Base-by-base conservation (phyloP, 1,140 invertebrate species). In the Drosophila willistoni region DNA sequence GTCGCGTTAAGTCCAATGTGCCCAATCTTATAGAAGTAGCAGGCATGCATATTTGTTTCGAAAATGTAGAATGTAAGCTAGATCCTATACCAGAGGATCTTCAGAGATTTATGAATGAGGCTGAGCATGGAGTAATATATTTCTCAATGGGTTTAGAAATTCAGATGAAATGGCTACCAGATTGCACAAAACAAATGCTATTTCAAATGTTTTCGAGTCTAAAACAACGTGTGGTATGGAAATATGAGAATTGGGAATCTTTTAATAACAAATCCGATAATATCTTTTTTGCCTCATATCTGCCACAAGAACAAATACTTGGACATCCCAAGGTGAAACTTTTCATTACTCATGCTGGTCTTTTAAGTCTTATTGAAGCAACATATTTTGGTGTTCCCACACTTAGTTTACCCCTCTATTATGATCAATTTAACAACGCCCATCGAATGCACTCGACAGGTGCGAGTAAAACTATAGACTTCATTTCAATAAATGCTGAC, bases 121-220 rank as follows among this genome's bases (percentile, higher is more conserved):
- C 94, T 1, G 90, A 82, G 1, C 59, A 94, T 7, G 94, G 94
- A 4, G 93, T 93, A 2, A 89, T 95, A 6, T 94, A 94, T 41
- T 94, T 95, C 55, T 95, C 93, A 54, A 92, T 95, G 19, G 95
- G 95, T 2, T 93, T 94, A 0, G 94, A 94, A 79, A 77, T 95
- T 0, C 91, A 91, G 66, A 91, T 85, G 55, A 90, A 92, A 6
- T 93, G 92, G 25, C 75, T 95, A 66, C 91, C 93, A 0, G 14
- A 71, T 1, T 91, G 93, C 0, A 93, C 93, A 41, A 73, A 71
- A 70, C 92, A 42, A 44, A 57, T 69, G 44, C 7, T 90, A 3
- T 42, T 70, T 13, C 9, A 65, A 44, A 57, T 39, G 7, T 90
- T 89, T 44, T 22, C 55, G 0, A 54, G 64, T 3, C 17, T 89